Evolutionary conservation across 2,888 invertebrate genomes (phyloP).

Genomic region (Hydropsyche betteni): DNA sequence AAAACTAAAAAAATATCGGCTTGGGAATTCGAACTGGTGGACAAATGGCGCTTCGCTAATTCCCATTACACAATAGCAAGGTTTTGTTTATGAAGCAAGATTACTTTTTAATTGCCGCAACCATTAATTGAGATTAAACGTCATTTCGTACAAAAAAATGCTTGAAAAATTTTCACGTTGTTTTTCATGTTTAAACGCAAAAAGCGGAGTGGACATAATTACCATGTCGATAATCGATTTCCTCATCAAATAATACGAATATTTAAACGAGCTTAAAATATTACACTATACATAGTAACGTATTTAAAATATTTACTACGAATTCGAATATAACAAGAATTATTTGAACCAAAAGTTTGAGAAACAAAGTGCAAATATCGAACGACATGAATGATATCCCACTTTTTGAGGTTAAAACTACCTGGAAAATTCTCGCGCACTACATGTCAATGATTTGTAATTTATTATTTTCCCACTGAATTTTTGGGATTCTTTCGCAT

Average conservation of each 20-base stretch:
- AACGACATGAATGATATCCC: constrained; percentile 41
- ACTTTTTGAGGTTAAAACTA: constrained; percentile 26
- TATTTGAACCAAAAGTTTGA: not conserved
- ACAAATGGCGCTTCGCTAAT: constrained; percentile 32
- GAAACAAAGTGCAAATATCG: constrained; percentile 6
- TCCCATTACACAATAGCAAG: constrained; percentile 16
- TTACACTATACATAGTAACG: too few species aligned
- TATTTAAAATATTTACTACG: too few species aligned
- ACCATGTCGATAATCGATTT: constrained; percentile 15
- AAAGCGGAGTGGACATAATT: not conserved
- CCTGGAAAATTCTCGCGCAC: constrained; percentile 34
- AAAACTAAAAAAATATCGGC: constrained; percentile 31
- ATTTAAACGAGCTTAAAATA: too few species aligned
- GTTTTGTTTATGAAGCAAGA: constrained; percentile 33
- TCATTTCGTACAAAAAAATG: not conserved
- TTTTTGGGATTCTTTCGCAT: constrained; percentile 46
- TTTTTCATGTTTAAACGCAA: not conserved
- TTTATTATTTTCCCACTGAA: constrained; percentile 51
- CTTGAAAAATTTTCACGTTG: not conserved
- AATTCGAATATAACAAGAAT: not conserved
- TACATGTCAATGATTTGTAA: constrained; percentile 51
- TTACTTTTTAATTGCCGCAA: constrained; percentile 37
- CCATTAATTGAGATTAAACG: constrained; percentile 34
- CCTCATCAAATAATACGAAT: not conserved
- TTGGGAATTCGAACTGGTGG: constrained; percentile 34